These are phyloP conservation scores for Hypothenemus hampei DNA, from an alignment of 1,140 invertebrate genomes.

Conservation along the genomic window DNA sequence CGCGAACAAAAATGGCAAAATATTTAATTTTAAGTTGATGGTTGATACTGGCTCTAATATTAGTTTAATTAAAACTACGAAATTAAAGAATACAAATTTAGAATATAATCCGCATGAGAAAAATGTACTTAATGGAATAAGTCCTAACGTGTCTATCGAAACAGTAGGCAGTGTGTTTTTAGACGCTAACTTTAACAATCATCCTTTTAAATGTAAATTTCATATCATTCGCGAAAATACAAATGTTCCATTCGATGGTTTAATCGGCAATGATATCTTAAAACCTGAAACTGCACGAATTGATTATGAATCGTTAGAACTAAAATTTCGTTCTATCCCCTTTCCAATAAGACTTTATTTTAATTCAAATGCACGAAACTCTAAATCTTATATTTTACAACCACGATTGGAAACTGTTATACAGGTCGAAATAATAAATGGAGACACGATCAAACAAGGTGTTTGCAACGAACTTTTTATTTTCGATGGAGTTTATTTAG, in stretches of 20 bases:
- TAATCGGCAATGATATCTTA: constrained; percentile 27
- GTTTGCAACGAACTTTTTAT: too few relatives aligned
- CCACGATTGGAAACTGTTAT: too few relatives aligned
- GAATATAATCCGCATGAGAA: constrained; percentile 6
- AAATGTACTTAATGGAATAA: constrained; percentile 15
- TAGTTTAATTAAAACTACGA: constrained; percentile 18
- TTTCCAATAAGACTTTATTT: background rate
- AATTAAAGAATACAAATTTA: constrained; percentile 11
- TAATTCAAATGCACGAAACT: too few relatives aligned
- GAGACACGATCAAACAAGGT: too few relatives aligned
- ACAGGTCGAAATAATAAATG: too few relatives aligned
- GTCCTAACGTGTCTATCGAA: background rate
- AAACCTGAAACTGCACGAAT: constrained; percentile 9
- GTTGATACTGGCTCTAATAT: constrained; percentile 24
- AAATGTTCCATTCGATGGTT: constrained; percentile 26
- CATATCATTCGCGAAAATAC: constrained; percentile 9
- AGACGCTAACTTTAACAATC: background rate
- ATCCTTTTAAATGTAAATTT: constrained; percentile 21
- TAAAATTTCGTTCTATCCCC: constrained; percentile 2
- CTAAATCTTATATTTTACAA: too few relatives aligned
- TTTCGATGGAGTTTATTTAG: too few relatives aligned
- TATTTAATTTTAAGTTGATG: constrained; percentile 27
- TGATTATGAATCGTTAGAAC: constrained; percentile 1
- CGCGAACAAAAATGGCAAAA: too few relatives aligned
- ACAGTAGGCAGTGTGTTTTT: constrained; percentile 6